Evolutionary conservation across 64 coral and sea anemone species (phyloP).

Genomic region (Dendronephthya gigantea): DNA sequence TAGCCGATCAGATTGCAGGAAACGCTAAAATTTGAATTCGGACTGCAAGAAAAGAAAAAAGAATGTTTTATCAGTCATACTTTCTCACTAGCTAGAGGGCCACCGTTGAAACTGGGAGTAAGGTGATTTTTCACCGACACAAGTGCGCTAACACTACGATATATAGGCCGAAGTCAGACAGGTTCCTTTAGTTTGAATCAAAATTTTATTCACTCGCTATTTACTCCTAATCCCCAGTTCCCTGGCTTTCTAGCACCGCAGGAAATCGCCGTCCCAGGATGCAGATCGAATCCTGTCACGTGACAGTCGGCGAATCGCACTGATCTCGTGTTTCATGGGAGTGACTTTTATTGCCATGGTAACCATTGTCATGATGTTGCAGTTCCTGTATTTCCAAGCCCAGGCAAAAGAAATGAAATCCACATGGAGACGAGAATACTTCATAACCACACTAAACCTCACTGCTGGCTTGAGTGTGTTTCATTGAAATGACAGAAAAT

Average conservation of each 20-base stretch:
- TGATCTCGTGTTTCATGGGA: background rate
- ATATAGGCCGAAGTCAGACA: too few relatives aligned
- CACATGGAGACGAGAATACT: background rate
- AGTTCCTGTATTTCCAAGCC: background rate
- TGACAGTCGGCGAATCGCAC: background rate
- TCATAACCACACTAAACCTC: background rate
- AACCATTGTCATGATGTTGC: background rate
- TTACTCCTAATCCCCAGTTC: too few relatives aligned
- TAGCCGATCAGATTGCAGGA: too few relatives aligned
- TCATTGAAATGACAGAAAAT: background rate
- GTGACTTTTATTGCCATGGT: background rate
- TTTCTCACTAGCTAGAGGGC: too few relatives aligned
- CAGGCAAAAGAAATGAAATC: background rate
- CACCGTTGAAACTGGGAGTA: too few relatives aligned
- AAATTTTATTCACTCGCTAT: too few relatives aligned
- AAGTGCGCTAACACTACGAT: too few relatives aligned
- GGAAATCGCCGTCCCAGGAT: background rate
- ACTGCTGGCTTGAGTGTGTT: background rate
- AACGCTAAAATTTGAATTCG: too few relatives aligned
- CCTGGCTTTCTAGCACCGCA: background rate
- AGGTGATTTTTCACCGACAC: too few relatives aligned
- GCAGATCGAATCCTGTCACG: background rate
- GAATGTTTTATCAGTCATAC: too few relatives aligned
- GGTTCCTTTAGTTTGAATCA: too few relatives aligned
- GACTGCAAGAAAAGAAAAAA: too few relatives aligned